Percentiles rank a stretch among this genome's conserved stretches.
These are phyloP conservation scores for Dasypolia templi DNA, from an alignment of 2,888 invertebrate species.

Conservation along the genomic window DNA sequence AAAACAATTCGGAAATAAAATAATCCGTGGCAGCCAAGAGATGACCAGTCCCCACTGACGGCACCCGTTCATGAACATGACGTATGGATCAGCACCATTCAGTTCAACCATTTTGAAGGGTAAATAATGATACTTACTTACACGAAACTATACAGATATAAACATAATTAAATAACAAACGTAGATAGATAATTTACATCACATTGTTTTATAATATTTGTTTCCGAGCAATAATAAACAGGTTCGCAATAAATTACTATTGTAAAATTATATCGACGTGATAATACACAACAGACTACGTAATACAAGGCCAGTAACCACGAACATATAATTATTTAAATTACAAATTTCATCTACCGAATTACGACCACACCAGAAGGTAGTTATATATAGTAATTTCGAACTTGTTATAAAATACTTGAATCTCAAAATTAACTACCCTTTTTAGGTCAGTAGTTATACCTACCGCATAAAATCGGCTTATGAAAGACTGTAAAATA, in stretches of 20 bases:
- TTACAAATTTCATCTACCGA: conserved; percentile 70
- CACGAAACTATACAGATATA: neutral
- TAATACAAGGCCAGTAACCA: conserved; percentile 53
- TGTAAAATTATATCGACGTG: conserved; percentile 43
- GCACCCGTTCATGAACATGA: no score
- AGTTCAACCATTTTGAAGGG: no score
- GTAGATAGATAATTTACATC: conserved; percentile 24
- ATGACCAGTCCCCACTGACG: no score
- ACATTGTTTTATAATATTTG: conserved; percentile 54
- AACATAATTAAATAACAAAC: neutral
- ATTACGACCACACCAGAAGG: conserved; percentile 59
- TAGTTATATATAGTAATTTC: conserved; percentile 50
- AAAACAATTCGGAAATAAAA: no score
- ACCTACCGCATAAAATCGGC: conserved; percentile 67
- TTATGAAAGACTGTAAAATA: conserved; percentile 66
- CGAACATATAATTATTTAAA: conserved; percentile 68
- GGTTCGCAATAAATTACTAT: conserved; percentile 55
- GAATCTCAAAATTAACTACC: conserved; percentile 49
- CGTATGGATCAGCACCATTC: no score
- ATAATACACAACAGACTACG: conserved; percentile 38
- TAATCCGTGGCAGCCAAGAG: no score
- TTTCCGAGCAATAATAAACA: conserved; percentile 44
- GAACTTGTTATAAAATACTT: conserved; percentile 63
- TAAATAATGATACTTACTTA: neutral
- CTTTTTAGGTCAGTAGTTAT: conserved; percentile 58